Evolutionary conservation across 2,797 vertebrate species (phyloP).

Genomic region (Sus cebifrons): DNA sequence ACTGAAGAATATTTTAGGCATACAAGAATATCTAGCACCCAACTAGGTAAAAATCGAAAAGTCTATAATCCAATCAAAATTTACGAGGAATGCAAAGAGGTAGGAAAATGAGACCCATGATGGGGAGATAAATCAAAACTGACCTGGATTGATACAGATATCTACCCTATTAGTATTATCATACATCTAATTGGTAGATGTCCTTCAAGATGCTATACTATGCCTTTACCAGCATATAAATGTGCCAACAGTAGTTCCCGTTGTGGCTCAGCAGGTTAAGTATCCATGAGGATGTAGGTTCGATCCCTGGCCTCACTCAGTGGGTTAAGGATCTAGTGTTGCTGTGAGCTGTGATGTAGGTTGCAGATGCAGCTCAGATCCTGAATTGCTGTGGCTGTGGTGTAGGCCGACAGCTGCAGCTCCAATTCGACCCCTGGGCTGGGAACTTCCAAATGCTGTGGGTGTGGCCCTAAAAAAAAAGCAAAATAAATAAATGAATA

Average conservation of each 20-base stretch:
- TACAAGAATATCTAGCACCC: conserved; percentile 11
- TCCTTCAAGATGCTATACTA: background rate
- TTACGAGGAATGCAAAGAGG: background rate
- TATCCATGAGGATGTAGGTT: too few species aligned
- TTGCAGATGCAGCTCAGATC: too few species aligned
- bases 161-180: background rate
- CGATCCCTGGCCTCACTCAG: too few species aligned
- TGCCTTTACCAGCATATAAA: background rate
- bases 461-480: too few species aligned
- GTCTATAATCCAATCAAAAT: background rate
- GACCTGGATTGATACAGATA: background rate
- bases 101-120: background rate
- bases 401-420: too few species aligned
- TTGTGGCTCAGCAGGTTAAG: too few species aligned
- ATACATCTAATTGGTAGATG: background rate
- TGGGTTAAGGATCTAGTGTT: too few species aligned
- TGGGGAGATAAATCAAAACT: conserved; percentile 15
- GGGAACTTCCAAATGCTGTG: too few species aligned
- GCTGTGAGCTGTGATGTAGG: too few species aligned
- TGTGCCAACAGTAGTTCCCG: background rate
- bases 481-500: too few species aligned
- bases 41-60: conserved; percentile 12
- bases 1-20: background rate
- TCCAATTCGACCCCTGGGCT: too few species aligned
- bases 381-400: too few species aligned